Conservation (phyloP, 2,113 vertebrate genomes). For the Pseudopodoces humilis region DNA sequence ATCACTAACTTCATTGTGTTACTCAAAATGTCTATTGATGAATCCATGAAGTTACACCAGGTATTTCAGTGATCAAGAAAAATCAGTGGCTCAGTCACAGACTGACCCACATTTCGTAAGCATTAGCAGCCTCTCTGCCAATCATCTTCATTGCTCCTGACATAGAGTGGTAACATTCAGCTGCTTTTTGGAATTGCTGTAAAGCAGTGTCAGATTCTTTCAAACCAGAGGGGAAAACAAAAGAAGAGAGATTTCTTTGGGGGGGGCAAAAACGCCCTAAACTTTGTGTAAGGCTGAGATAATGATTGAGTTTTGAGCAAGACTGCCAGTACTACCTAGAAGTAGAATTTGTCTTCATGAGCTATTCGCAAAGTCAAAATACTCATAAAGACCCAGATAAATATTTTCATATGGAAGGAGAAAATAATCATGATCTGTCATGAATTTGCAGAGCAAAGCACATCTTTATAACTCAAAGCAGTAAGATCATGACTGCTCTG, state of each 20-base stretch:
- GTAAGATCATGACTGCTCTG: neutral
- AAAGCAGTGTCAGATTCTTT: neutral
- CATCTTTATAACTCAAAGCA: neutral
- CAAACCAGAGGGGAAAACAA: neutral
- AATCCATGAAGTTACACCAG: neutral
- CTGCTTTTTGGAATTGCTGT: neutral
- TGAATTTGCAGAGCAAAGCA: constrained; percentile 42
- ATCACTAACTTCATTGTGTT: neutral
- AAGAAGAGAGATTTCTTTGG: neutral
- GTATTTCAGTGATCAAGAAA: neutral
- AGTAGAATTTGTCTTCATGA: neutral
- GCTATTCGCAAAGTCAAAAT: neutral
- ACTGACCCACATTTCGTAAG: neutral
- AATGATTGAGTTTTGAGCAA: neutral
- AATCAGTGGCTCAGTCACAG: neutral
- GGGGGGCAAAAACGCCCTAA: neutral
- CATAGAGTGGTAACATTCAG: neutral
- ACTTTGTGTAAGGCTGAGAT: neutral
- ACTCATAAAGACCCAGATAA: neutral
- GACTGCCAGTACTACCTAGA: neutral
- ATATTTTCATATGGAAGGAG: constrained; percentile 4
- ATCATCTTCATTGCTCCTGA: neutral
- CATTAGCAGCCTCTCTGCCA: neutral
- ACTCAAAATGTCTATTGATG: neutral
- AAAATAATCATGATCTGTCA: neutral